phyloP scores from a whole-genome alignment of 2,113 vertebrate genomes.

The Porphyrio hochstetteri region DNA sequence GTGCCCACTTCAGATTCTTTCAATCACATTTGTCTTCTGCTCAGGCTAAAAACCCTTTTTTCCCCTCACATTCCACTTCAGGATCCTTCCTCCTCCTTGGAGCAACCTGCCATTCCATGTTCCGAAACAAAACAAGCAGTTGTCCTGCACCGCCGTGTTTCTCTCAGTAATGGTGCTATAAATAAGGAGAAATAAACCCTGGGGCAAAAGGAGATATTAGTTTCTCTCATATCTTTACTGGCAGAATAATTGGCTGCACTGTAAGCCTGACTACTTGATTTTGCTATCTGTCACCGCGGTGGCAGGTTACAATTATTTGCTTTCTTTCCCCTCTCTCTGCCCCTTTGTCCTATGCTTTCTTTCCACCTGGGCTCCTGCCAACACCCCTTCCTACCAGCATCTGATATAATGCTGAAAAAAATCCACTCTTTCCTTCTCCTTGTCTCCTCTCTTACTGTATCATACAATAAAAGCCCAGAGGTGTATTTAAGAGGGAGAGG shows the following conservation, averaged over 20 bases:
- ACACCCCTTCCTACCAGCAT: background rate
- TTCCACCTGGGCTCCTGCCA: background rate
- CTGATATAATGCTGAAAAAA: background rate
- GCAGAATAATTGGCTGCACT: slow-evolving; percentile 4
- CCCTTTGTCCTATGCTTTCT: background rate
- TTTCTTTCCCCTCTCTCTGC: background rate
- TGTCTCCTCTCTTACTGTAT: background rate
- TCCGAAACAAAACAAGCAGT: background rate
- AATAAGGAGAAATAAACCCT: slow-evolving; percentile 22
- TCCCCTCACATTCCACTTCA: background rate
- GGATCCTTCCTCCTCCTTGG: background rate
- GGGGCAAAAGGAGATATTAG: background rate
- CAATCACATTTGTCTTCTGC: background rate
- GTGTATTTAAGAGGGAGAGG: background rate
- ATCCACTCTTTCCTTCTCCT: background rate
- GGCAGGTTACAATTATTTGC: background rate
- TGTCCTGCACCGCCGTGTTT: background rate
- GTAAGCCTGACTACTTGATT: background rate
- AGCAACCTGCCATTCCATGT: background rate
- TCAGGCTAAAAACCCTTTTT: fast-evolving
- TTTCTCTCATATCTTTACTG: background rate
- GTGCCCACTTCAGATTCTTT: background rate
- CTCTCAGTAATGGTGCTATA: background rate
- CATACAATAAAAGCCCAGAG: background rate
- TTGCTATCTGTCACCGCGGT: background rate